Base-by-base conservation (phyloP, 2,113 vertebrate genomes). In the Gymnogyps californianus region DNA sequence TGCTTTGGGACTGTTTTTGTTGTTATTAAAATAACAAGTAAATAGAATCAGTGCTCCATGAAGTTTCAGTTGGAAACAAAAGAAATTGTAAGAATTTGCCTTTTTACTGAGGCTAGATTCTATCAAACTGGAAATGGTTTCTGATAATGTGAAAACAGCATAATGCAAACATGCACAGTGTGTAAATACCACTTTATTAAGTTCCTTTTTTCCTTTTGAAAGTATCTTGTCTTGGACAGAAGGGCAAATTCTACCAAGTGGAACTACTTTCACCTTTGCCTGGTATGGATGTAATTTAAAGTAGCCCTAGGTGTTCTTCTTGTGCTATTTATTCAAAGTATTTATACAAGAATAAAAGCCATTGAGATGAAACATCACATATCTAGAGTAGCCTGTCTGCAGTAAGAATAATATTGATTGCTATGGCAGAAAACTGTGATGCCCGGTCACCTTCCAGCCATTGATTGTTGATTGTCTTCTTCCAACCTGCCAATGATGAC, bases 371-470 rank as follows among this genome's bases (percentile, higher is more conserved):
- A 96, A 92, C 93, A 66, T 86, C 31, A 31, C 44, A 87, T 80
- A 94, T 67, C 49, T 83, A 70, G 87, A 83, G 80, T 66, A 83
- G 79, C 84, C 90, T 72, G 58, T 69, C 75, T 38, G 79, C 64
- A n/a, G 79, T 89, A 62, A 36, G 91, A 97, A 92, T 59, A 79
- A 82, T 97, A 98, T 98, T 95, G 98, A 98, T 98, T 94, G 93
- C 54, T 51, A 13, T 94, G 72, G 94, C 95, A 93, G 95, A 94
- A 95, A 96, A 90, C 66, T 71, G 57, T 91, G 93, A 96, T 96
- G 83, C 91, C 96, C 91, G 98, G 97, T 98, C 98, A 98, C 97
- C 97, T 98, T 98, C 97, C 78, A 74, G 19, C 92, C 97, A 98
- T 97, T 93, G 98, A 98, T 97, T 94, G 96, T 44, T 91, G 97